Conservation (phyloP, 2,113 vertebrate genomes). For the Odobenus rosmarus region DNA sequence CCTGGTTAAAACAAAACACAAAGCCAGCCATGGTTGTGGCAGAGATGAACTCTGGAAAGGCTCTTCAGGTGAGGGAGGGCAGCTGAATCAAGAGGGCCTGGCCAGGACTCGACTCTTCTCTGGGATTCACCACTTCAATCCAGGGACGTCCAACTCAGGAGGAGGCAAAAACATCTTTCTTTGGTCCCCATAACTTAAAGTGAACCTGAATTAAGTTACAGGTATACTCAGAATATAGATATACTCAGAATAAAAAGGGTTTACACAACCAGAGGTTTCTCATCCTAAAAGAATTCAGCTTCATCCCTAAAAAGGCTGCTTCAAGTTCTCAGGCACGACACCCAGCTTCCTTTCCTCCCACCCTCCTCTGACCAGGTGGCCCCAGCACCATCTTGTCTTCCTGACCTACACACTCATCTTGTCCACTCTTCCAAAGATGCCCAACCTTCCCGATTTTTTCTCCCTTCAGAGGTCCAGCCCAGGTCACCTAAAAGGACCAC, state of each 20-base stretch:
- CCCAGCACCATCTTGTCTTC: neutral
- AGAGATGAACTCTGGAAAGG: neutral
- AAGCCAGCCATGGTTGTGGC: neutral
- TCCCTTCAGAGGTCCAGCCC: neutral
- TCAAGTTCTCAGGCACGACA: neutral
- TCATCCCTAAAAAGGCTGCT: neutral
- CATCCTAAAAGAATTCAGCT: neutral
- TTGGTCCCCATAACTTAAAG: neutral
- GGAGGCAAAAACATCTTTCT: neutral
- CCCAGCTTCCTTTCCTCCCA: neutral
- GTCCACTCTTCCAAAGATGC: neutral
- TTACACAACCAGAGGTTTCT: constrained; percentile 45
- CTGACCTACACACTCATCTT: too few species aligned
- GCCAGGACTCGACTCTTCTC: too few species aligned
- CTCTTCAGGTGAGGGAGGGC: neutral
- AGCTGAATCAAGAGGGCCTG: neutral
- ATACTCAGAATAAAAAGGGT: neutral
- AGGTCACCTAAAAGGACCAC: neutral
- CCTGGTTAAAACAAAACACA: constrained; percentile 34
- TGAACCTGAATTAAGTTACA: neutral
- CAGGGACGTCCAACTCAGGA: neutral
- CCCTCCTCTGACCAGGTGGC: neutral
- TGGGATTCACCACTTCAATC: neutral
- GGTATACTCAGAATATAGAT: neutral
- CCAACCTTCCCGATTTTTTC: neutral